Evolutionary conservation across 2,888 invertebrate species (phyloP), one percentile per base, ranked within the genome.

Genomic region (Drosophila borborema): DNA sequence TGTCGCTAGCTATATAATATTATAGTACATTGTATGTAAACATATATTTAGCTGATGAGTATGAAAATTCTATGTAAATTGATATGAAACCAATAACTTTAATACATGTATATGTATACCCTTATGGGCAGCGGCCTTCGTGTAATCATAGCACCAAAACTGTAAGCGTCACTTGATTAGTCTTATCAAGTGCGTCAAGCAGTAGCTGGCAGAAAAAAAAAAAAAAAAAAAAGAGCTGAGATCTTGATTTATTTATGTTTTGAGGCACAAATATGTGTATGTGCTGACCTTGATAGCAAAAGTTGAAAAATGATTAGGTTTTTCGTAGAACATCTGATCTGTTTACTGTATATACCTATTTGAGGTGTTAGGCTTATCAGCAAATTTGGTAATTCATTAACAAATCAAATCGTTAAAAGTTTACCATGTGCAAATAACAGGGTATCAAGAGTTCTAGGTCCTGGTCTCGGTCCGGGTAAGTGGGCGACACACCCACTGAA

Each of bases 251-350:
- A 38, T 34, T 31, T 38, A 45, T 54, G 28, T 45, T 18, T 9
- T 40, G 23, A 23, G 16, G 2, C 23, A 16, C 49, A 18, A 12
- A 18, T 34, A 46, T 40, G 38, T 40, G 2, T 40, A 16, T 14
- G 16, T 18, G 6, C 66, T 88, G 61, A 82, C 89, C 86, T 82
- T 90, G 70, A 71, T 55, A 53, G 9, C 54, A 23, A 9, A 59
- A 64, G 53, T 53, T 62, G 20, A 64, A 64, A 55, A 60, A 70
- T 75, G 88, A 90, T 90, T 85, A 72, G 72, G 69, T 49, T 59
- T 67, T 48, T 40, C 12, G 8, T 58, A 55, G 45, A 46, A 67
- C 49, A 55, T 63, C 55, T 55, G 40, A 64, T 66, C 40, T 55
- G 45, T 38, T 9, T 23, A 48, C 14, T 51, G n/a, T 14, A 36